A percentile compares a stretch with the other conserved stretches of the same genome.
Conservation (phyloP, 2,797 vertebrate species). For the Eospalax fontanierii region DNA sequence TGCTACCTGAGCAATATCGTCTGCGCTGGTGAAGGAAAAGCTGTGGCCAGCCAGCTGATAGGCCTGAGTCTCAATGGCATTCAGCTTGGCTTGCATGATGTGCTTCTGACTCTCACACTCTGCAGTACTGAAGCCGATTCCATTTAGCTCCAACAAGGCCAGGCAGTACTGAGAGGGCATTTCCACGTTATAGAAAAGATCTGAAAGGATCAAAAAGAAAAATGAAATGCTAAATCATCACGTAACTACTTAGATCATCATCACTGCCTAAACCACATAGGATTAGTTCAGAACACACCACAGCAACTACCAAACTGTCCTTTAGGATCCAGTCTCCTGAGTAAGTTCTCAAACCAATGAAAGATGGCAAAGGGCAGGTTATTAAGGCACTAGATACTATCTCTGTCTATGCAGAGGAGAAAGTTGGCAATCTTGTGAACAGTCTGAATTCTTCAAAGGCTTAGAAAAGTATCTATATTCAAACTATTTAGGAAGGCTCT, state of each 20-base stretch:
- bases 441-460: slow-evolving; percentile 38
- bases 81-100: slow-evolving; percentile 96
- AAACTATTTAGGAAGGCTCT: background rate
- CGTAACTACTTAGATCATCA: background rate
- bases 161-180: slow-evolving; percentile 97
- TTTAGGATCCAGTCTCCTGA: slow-evolving; percentile 4
- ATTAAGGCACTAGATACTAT: background rate
- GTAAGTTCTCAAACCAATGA: background rate
- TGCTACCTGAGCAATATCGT: slow-evolving; percentile 96
- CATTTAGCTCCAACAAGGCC: slow-evolving; percentile 97
- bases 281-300: slow-evolving; percentile 41
- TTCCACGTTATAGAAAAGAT: slow-evolving; percentile 93
- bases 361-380: background rate
- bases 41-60: slow-evolving; percentile 95
- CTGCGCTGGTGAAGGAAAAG: slow-evolving; percentile 96
- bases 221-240: slow-evolving; percentile 49
- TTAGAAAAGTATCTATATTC: slow-evolving; percentile 15
- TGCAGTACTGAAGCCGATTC: slow-evolving; percentile 95
- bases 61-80: slow-evolving; percentile 93
- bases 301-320: background rate
- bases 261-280: slow-evolving; percentile 9
- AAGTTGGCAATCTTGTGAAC: background rate
- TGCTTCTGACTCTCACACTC: slow-evolving; percentile 97
- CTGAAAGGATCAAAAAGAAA: slow-evolving; percentile 88
- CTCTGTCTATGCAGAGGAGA: background rate